phyloP scores from a whole-genome alignment of 2,113 vertebrate species.

The Grallaria varia region DNA sequence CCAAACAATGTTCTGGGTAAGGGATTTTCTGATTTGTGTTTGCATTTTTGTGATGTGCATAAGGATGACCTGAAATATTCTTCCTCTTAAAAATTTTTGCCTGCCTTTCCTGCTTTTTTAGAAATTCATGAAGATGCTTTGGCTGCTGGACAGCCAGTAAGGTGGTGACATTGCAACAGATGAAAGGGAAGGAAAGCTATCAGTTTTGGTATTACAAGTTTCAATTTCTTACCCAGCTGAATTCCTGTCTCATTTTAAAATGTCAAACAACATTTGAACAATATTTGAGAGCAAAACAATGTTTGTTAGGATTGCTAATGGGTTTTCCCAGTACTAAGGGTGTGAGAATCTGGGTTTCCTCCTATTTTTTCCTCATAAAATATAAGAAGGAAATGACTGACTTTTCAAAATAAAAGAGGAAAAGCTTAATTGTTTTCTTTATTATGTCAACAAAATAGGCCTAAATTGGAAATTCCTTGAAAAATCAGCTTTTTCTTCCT shows the following conservation, averaged over 20 bases:
- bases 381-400: constrained; percentile 16
- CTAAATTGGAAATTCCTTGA: neutral
- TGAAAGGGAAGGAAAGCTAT: neutral
- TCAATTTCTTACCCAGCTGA: neutral
- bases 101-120: neutral
- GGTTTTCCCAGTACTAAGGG: neutral
- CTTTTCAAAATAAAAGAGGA: constrained; percentile 3
- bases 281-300: neutral
- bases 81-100: neutral
- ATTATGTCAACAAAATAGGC: neutral
- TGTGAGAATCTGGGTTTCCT: constrained; percentile 48
- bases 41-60: neutral
- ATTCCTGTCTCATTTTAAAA: neutral
- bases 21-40: neutral
- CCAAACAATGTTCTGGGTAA: neutral
- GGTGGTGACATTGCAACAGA: neutral
- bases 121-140: neutral
- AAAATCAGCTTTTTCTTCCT: neutral
- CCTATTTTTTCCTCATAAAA: constrained; percentile 34
- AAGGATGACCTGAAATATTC: neutral
- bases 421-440: constrained; percentile 15
- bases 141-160: neutral
- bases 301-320: neutral
- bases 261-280: neutral
- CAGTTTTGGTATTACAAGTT: neutral